Percentiles rank a stretch among this genome's conserved stretches.
Evolutionary conservation across 2,888 invertebrate species (phyloP).

Genomic region (Drosophila gaucha): DNA sequence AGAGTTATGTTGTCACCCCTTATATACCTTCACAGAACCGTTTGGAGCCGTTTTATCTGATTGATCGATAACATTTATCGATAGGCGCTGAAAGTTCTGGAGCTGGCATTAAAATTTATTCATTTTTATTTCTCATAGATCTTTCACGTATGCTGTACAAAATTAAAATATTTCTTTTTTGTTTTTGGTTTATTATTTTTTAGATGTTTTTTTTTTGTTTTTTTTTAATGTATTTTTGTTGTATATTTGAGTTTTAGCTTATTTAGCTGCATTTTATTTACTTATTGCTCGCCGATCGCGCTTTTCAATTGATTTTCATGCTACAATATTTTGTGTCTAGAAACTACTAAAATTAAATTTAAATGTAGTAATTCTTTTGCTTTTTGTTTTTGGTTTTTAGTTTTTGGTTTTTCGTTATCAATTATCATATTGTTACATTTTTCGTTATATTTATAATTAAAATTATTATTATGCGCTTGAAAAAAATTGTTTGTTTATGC

Average conservation of each 20-base stretch:
- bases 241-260: conserved; percentile 67
- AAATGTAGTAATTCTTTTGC: conserved; percentile 70
- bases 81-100: conserved; percentile 18
- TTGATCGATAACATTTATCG: conserved; percentile 3
- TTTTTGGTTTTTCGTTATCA: conserved; percentile 15
- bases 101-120: conserved; percentile 31
- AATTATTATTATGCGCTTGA: conserved; percentile 71
- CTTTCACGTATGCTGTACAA: conserved; percentile 58
- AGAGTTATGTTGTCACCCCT: too few species aligned
- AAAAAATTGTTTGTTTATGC: conserved; percentile 62
- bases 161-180: conserved; percentile 46
- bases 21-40: too few species aligned
- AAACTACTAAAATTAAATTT: conserved; percentile 80
- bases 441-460: conserved; percentile 37
- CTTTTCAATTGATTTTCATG: conserved; percentile 78
- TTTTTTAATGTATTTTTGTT: conserved; percentile 14
- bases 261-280: conserved; percentile 72
- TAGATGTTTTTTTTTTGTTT: conserved; percentile 10
- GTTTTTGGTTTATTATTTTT: conserved; percentile 17
- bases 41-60: too few species aligned
- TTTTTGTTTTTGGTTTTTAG: conserved; percentile 21
- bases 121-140: conserved; percentile 57
- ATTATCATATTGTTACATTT: conserved; percentile 32
- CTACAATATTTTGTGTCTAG: conserved; percentile 79
- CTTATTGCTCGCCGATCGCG: conserved; percentile 62